Evolutionary conservation across 2,113 vertebrate genomes (phyloP).

Genomic region (Cebus imitator): DNA sequence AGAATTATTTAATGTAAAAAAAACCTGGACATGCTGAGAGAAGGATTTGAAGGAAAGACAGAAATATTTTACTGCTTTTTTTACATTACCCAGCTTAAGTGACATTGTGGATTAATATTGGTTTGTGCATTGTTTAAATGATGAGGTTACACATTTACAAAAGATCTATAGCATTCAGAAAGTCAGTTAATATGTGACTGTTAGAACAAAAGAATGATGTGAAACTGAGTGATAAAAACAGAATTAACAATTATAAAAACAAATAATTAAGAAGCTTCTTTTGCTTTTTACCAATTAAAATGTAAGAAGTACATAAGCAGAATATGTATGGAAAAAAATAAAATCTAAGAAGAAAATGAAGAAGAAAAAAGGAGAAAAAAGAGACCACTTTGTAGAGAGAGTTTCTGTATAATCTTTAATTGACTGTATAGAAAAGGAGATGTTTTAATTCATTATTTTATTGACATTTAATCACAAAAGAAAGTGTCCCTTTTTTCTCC

Average conservation of each 20-base stretch:
- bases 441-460: background rate
- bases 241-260: background rate
- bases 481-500: background rate
- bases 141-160: background rate
- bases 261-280: background rate
- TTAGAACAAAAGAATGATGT: background rate
- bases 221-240: background rate
- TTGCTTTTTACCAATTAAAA: background rate
- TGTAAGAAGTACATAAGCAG: background rate
- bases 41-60: background rate
- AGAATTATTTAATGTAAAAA: background rate
- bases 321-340: background rate
- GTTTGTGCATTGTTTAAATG: background rate
- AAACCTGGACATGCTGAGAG: background rate
- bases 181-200: background rate
- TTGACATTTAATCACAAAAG: background rate
- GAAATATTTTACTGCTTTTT: background rate
- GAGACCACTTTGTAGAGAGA: background rate
- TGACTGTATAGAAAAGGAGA: background rate
- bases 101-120: background rate
- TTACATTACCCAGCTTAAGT: background rate
- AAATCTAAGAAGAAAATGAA: background rate
- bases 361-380: background rate
- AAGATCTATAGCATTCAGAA: background rate
- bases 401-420: background rate